These are phyloP conservation scores for Proales similis DNA, from an alignment of 1,140 invertebrate species.

Conservation along the genomic window DNA sequence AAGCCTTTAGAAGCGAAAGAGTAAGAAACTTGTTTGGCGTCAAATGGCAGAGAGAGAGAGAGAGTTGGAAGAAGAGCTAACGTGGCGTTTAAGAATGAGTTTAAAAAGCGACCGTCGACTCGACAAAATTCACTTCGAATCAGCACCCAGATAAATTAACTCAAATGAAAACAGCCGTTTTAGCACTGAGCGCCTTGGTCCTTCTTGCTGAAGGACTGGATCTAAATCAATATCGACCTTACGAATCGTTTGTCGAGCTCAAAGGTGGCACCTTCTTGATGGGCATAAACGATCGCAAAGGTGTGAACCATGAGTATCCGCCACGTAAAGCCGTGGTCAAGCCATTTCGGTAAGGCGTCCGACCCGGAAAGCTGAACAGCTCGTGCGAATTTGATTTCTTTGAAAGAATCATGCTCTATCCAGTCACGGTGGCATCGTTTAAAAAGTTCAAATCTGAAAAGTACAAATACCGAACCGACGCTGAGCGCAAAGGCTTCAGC, in stretches of 20 bases:
- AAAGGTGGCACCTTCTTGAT: constrained; percentile 42
- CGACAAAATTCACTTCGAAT: no score
- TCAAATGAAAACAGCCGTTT: no score
- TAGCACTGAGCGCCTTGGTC: no score
- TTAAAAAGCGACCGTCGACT: no score
- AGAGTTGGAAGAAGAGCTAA: no score
- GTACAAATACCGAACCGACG: constrained; percentile 42
- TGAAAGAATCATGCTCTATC: constrained; percentile 9
- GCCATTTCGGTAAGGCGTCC: constrained; percentile 40
- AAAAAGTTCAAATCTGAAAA: constrained; percentile 45
- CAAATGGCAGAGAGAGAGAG: no score
- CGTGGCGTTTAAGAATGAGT: no score
- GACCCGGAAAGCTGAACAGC: neutral
- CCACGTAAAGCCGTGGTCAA: constrained; percentile 40
- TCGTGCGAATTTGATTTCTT: neutral
- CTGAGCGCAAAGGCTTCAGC: constrained; percentile 45
- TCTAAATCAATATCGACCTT: neutral
- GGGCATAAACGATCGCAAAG: constrained; percentile 44
- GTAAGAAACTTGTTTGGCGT: no score
- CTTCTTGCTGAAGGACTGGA: no score
- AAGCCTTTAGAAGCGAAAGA: neutral
- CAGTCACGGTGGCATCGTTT: constrained; percentile 31
- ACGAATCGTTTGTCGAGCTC: constrained; percentile 36
- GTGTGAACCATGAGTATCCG: constrained; percentile 45
- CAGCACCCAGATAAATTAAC: no score